These are phyloP conservation scores for Halichoeres trimaculatus DNA, from an alignment of 2,113 vertebrate species.

Conservation along the genomic window DNA sequence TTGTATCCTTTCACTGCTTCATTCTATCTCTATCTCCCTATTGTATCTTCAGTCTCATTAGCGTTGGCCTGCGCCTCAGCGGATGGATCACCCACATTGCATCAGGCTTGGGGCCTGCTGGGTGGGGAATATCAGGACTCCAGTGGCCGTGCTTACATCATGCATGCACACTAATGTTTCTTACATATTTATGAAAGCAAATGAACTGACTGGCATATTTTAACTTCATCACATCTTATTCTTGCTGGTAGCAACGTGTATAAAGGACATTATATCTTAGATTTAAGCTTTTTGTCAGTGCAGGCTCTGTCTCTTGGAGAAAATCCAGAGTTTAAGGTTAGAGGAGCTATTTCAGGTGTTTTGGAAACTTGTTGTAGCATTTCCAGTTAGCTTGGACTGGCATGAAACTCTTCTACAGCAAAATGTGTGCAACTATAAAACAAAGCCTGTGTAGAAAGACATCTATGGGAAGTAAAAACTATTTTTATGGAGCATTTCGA, in stretches of 20 bases:
- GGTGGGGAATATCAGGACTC: constrained; percentile 30
- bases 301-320: neutral
- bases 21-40: constrained; percentile 34
- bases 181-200: constrained; percentile 25
- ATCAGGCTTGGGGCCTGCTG: constrained; percentile 37
- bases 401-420: neutral
- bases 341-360: neutral
- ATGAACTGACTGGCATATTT: neutral
- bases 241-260: neutral
- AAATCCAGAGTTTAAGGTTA: neutral
- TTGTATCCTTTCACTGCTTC: constrained; percentile 31
- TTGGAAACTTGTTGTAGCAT: neutral
- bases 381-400: neutral
- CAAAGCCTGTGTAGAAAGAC: neutral
- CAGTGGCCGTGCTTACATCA: constrained; percentile 30
- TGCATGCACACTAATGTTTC: constrained; percentile 6
- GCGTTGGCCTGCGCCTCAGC: constrained; percentile 27
- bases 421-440: neutral
- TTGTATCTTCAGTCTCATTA: constrained; percentile 70
- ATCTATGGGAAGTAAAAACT: no score
- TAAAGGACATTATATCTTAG: neutral
- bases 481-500: no score
- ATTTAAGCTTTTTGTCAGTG: neutral
- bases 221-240: neutral
- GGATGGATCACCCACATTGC: constrained; percentile 54